A percentile compares a stretch with the other conserved stretches of the same genome.
Evolutionary conservation across 2,888 invertebrate genomes (phyloP).

Genomic region (Nasonovia ribisnigri): DNA sequence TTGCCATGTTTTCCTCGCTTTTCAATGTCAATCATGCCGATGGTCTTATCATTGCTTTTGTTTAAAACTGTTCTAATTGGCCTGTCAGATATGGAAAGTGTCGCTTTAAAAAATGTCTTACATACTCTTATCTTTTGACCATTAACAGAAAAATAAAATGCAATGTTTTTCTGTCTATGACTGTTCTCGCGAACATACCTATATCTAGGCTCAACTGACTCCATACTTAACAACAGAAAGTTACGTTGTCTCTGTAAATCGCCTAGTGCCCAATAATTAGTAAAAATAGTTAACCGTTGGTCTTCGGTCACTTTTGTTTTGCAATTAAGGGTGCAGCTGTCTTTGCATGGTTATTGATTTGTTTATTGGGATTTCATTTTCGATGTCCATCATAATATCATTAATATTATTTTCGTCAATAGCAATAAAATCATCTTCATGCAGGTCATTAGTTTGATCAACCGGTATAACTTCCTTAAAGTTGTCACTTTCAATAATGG

Average conservation of each 20-base stretch:
- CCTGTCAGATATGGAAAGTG: constrained; percentile 61
- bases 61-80: constrained; percentile 53
- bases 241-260: constrained; percentile 62
- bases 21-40: constrained; percentile 57
- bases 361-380: no score
- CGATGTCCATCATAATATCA: no score
- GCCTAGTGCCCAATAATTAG: constrained; percentile 62
- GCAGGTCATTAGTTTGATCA: no score
- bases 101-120: constrained; percentile 62
- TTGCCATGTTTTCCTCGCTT: constrained; percentile 66
- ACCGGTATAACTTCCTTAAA: no score
- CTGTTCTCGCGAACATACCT: constrained; percentile 33
- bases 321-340: constrained; percentile 13
- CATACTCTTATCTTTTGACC: constrained; percentile 57
- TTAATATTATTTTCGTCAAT: no score
- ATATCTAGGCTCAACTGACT: constrained; percentile 52
- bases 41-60: constrained; percentile 51
- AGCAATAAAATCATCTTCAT: no score
- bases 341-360: constrained; percentile 9
- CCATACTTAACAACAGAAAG: constrained; percentile 53
- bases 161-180: constrained; percentile 35
- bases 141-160: constrained; percentile 57
- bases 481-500: no score
- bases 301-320: constrained; percentile 65
- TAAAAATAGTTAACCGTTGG: constrained; percentile 59